phyloP scores from a whole-genome alignment of 2,888 invertebrate species.

The Hedychridium roseum region DNA sequence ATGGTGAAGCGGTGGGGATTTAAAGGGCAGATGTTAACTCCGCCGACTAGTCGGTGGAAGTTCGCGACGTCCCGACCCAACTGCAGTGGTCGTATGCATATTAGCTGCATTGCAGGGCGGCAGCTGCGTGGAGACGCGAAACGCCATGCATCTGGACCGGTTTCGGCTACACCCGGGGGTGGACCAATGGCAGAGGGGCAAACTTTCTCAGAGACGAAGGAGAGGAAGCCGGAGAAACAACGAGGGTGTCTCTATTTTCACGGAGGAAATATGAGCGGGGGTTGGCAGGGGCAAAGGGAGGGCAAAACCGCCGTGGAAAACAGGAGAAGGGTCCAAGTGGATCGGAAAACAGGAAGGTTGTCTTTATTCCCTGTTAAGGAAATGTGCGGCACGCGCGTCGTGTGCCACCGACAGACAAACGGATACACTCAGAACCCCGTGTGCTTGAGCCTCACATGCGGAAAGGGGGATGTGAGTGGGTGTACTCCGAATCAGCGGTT shows the following conservation, averaged over 20 bases:
- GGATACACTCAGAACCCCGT: not conserved
- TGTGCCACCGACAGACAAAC: conserved; percentile 26
- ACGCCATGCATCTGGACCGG: conserved; percentile 30
- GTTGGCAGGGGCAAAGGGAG: too few species aligned
- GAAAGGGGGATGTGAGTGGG: too few species aligned
- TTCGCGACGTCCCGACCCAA: too few species aligned
- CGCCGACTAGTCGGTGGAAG: too few species aligned
- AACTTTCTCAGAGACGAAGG: too few species aligned
- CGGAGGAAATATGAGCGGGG: too few species aligned
- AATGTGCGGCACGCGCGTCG: conserved; percentile 31
- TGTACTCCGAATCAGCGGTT: conserved; percentile 14
- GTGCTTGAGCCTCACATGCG: conserved; percentile 4
- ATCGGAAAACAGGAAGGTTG: too few species aligned
- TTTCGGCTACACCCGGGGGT: conserved; percentile 22
- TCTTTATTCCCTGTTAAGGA: conserved; percentile 22
- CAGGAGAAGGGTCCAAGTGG: too few species aligned
- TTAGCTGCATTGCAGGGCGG: conserved; percentile 16
- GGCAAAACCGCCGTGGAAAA: too few species aligned
- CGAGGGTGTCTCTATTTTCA: conserved; percentile 23
- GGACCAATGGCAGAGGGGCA: conserved; percentile 17
- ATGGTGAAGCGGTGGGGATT: too few species aligned
- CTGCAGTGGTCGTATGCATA: conserved; percentile 16
- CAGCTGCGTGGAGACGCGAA: conserved; percentile 29
- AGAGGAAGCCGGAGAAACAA: too few species aligned
- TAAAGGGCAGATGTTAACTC: too few species aligned